phyloP scores from a whole-genome alignment of 2,113 vertebrate genomes.

The Elachura formosa region DNA sequence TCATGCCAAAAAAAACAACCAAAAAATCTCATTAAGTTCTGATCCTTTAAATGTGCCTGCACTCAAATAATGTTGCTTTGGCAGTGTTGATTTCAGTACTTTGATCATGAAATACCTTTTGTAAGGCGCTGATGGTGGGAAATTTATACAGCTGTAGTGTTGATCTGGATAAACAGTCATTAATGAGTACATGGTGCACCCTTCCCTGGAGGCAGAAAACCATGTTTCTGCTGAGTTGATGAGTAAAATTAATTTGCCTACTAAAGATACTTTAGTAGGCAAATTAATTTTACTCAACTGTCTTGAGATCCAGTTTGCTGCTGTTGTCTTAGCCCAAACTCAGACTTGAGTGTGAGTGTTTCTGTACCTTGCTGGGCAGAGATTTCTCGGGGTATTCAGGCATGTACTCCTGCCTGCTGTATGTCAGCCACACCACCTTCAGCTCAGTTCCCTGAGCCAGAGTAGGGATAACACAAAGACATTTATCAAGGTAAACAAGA shows the following conservation, averaged over 20 bases:
- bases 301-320: not conserved
- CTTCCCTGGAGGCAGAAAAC: conserved; percentile 4
- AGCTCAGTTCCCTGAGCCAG: not conserved
- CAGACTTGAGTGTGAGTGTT: not conserved
- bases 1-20: not conserved
- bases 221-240: not conserved
- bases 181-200: not conserved
- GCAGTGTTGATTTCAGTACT: not conserved
- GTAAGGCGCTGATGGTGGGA: not conserved
- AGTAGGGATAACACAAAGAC: not conserved
- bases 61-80: not conserved
- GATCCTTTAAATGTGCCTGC: not conserved
- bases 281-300: too few relatives aligned
- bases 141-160: not conserved
- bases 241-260: not conserved
- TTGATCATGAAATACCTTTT: not conserved
- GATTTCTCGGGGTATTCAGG: not conserved
- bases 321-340: not conserved
- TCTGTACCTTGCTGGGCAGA: not conserved
- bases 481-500: not conserved
- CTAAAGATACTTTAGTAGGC: not conserved
- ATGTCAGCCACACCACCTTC: not conserved
- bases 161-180: conserved; percentile 16
- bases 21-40: conserved; percentile 4
- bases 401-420: not conserved